Evolutionary conservation across 1,140 invertebrate genomes (phyloP), one percentile per base, ranked within the genome.

Genomic region (Maconellicoccus hirsutus): DNA sequence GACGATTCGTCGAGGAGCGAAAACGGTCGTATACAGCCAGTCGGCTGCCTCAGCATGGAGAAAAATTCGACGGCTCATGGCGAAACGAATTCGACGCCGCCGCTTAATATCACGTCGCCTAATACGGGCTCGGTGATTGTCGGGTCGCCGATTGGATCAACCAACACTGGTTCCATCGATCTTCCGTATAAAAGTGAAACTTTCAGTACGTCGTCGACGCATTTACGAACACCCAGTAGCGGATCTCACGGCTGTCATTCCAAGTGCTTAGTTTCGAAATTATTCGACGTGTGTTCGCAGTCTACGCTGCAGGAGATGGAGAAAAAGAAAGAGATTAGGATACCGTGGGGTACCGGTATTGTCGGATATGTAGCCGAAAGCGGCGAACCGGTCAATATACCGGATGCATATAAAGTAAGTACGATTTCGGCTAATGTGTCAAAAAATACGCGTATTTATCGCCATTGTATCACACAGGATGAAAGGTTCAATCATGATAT

Each of bases 281-380:
- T 98, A 72, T 98, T 97, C 81, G 94, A 98, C 79, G 94, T 97
- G 16, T 93, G 89, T 76, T 91, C 90, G 72, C 86, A 90, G 76
- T 92, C 90, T 33, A 95, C 92, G 0, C 84, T 94, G 25, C 88
- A 92, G 77, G 91, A 95, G 79, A 92, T 94, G 86, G 89, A 94
- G 77, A 88, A 92, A 77, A 89, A 92, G 75, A 91, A 95, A 74
- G 93, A 96, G 79, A 95, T 98, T 74, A 83, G 89, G 74, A 92
- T 98, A 78, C 90, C 92, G 0, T 92, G 90, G 89, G 90, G 89
- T 52, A 89, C 87, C 23, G 94, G 95, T 29, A 96, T 97, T 75
- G 91, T 94, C 0, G 94, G 94, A 4, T 93, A 93, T 81, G 94
- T 96, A 7, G 94, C 94, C 1, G 87, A 94, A 77, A 94, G 89